These are phyloP conservation scores for Halocynthia roretzi DNA, from an alignment of 23 tunicate species.

Conservation along the genomic window DNA sequence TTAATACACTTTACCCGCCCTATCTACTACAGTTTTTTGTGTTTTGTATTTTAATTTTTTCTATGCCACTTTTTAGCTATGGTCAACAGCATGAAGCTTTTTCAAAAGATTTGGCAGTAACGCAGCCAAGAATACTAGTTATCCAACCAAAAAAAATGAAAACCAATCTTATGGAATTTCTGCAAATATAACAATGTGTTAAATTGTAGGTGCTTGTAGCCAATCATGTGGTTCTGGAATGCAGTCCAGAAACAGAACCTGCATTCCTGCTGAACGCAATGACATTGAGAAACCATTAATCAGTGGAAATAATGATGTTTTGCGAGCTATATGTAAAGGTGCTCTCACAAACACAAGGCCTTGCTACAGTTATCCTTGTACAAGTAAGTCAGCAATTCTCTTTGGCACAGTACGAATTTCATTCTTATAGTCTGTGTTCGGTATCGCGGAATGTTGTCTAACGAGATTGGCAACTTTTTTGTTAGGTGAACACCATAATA, in stretches of 20 bases:
- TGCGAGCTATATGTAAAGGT: constrained; percentile 38
- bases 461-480: neutral
- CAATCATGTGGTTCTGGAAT: constrained; percentile 56
- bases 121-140: too few species aligned
- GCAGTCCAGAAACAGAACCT: constrained; percentile 39
- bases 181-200: neutral
- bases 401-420: too few species aligned
- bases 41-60: too few species aligned
- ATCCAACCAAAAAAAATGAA: too few species aligned
- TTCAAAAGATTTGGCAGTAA: too few species aligned
- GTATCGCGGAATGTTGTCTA: too few species aligned
- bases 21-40: too few species aligned
- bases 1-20: too few species aligned
- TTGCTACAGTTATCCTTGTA: constrained; percentile 37
- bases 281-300: constrained; percentile 12
- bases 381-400: constrained; percentile 22
- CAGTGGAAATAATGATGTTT: constrained; percentile 9
- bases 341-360: constrained; percentile 8
- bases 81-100: too few species aligned
- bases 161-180: too few species aligned
- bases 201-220: constrained; percentile 29
- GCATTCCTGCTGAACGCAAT: neutral
- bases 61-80: too few species aligned
- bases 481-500: constrained; percentile 13
- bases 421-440: too few species aligned